Evolutionary conservation across 2,113 vertebrate genomes (phyloP).

Genomic region (Spermophilus dauricus): DNA sequence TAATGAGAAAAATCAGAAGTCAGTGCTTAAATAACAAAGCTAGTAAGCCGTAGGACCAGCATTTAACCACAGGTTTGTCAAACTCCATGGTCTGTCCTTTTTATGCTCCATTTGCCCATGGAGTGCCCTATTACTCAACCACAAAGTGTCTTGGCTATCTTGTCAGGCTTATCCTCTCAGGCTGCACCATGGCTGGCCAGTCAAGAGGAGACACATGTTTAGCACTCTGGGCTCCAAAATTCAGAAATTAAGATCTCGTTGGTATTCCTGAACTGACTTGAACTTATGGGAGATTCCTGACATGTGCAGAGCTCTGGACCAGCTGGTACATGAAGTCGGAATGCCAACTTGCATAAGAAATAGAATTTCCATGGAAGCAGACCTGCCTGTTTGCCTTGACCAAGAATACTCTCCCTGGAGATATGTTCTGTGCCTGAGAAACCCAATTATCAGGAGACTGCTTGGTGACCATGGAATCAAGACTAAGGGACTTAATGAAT

Average conservation of each 20-base stretch:
- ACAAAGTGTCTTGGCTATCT: background rate
- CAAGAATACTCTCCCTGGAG: background rate
- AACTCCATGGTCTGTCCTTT: background rate
- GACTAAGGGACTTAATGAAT: background rate
- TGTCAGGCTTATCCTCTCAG: background rate
- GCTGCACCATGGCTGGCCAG: background rate
- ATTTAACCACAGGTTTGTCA: background rate
- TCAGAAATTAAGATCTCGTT: constrained; percentile 27
- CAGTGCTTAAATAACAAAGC: background rate
- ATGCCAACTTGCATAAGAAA: background rate
- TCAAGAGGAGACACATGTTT: background rate
- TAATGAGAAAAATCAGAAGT: background rate
- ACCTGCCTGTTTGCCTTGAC: background rate
- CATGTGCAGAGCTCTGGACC: background rate
- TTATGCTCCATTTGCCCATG: background rate
- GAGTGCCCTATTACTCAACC: background rate
- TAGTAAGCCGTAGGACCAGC: background rate
- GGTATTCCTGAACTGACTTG: background rate
- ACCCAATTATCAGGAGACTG: background rate
- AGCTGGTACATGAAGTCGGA: background rate
- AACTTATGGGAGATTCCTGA: background rate
- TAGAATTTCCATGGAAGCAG: background rate
- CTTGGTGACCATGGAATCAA: background rate
- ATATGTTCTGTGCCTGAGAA: background rate
- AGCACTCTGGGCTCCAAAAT: background rate